A percentile compares a stretch with the other conserved stretches of the same genome.
Evolutionary conservation across 1,140 invertebrate genomes (phyloP).

Genomic region (Acromyrmex charruanus): DNA sequence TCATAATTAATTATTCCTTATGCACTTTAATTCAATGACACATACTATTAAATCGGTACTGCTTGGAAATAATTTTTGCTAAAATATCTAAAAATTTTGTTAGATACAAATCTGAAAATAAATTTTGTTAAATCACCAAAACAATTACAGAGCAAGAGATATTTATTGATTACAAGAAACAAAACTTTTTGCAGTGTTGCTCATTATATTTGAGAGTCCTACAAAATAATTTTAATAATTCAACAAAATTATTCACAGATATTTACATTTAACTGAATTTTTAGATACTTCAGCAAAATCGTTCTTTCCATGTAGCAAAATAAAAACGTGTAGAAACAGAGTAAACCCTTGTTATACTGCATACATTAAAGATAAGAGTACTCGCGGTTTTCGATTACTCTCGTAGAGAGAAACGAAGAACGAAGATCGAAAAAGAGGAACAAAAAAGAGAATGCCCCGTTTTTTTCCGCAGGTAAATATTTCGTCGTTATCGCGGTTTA

Average conservation of each 20-base stretch:
- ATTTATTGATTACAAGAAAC: no score
- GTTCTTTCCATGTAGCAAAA: not conserved
- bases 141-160: no score
- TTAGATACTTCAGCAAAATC: no score
- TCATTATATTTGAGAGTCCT: no score
- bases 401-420: conserved; percentile 23
- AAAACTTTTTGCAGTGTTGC: no score
- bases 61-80: no score
- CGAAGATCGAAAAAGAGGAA: conserved; percentile 34
- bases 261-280: no score
- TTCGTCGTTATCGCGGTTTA: conserved; percentile 66
- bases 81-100: no score
- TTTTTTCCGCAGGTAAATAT: conserved; percentile 72
- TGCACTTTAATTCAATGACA: not conserved
- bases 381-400: not conserved
- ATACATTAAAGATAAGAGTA: not conserved
- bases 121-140: no score
- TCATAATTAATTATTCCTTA: not conserved
- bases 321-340: not conserved
- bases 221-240: no score
- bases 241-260: no score
- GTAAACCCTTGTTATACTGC: not conserved
- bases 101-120: no score
- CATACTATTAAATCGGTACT: not conserved
- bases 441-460: conserved; percentile 16